phyloP scores from a whole-genome alignment of 2,888 invertebrate genomes.

The Pterostichus madidus region DNA sequence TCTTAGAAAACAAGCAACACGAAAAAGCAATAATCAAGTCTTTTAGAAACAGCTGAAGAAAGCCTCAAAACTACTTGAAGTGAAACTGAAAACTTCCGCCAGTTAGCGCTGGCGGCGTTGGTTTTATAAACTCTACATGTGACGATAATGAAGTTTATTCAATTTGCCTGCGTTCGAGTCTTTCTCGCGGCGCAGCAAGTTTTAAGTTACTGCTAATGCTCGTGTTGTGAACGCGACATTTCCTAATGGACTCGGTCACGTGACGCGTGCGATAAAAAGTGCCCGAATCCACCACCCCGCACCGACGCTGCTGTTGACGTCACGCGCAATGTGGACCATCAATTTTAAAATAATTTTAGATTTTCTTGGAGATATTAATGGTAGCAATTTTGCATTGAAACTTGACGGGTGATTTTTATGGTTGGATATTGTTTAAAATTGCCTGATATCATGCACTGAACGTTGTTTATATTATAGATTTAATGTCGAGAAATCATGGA shows the following conservation, averaged over 20 bases:
- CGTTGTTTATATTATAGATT: neutral
- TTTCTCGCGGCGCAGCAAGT: slow-evolving; percentile 33
- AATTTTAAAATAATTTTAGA: slow-evolving; percentile 60
- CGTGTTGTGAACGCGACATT: slow-evolving; percentile 57
- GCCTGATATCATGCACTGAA: slow-evolving; percentile 1
- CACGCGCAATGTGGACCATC: slow-evolving; percentile 36
- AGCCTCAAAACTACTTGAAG: slow-evolving; percentile 5
- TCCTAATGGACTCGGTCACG: slow-evolving; percentile 64
- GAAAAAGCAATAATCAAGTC: slow-evolving; percentile 28
- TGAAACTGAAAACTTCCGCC: slow-evolving; percentile 51
- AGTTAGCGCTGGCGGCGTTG: slow-evolving; percentile 39
- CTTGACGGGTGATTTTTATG: slow-evolving; percentile 8
- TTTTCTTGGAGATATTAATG: slow-evolving; percentile 51
- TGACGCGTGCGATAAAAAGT: slow-evolving; percentile 61
- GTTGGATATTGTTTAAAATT: slow-evolving; percentile 7
- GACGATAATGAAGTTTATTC: slow-evolving; percentile 54
- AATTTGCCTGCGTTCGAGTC: slow-evolving; percentile 48
- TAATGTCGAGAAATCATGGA: neutral
- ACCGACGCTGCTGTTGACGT: slow-evolving; percentile 28
- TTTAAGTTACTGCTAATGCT: slow-evolving; percentile 64
- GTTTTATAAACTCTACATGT: slow-evolving; percentile 45
- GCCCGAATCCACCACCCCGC: slow-evolving; percentile 4
- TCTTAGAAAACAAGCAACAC: neutral
- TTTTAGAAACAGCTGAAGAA: slow-evolving; percentile 14
- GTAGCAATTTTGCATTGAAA: slow-evolving; percentile 51